phyloP scores from a whole-genome alignment of 2,888 invertebrate species.

The Hylaea fasciaria region DNA sequence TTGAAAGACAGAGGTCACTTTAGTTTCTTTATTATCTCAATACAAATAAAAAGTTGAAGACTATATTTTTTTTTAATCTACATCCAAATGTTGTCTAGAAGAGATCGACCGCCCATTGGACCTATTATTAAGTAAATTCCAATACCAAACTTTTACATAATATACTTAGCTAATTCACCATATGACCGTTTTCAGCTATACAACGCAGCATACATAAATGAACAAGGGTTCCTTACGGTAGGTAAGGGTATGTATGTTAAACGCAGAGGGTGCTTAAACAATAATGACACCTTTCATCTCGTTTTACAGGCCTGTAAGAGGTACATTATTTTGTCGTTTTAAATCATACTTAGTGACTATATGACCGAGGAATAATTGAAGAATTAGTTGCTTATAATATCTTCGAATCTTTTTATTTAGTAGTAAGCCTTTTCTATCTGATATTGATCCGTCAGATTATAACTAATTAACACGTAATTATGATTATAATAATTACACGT shows the following conservation, averaged over 20 bases:
- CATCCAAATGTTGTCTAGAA: too few species aligned
- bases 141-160: background rate
- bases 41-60: background rate
- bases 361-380: background rate
- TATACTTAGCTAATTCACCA: conserved; percentile 15
- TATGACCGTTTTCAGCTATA: conserved; percentile 16
- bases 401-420: too few species aligned
- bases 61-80: too few species aligned
- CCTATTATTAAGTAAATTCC: too few species aligned
- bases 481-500: too few species aligned
- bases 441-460: too few species aligned
- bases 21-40: background rate
- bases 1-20: background rate
- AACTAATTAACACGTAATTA: too few species aligned
- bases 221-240: conserved; percentile 25
- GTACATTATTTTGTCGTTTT: conserved; percentile 14
- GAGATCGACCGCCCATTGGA: too few species aligned
- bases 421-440: too few species aligned
- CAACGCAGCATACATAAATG: conserved; percentile 33
- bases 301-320: conserved; percentile 17
- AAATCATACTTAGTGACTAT: conserved; percentile 5
- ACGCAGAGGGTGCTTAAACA: conserved; percentile 38
- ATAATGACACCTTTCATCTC: conserved; percentile 33
- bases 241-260: conserved; percentile 27
- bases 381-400: background rate